Percentiles rank a stretch among this genome's conserved stretches.
Evolutionary conservation across 2,113 vertebrate species (phyloP).

Genomic region (Cynocephalus volans): DNA sequence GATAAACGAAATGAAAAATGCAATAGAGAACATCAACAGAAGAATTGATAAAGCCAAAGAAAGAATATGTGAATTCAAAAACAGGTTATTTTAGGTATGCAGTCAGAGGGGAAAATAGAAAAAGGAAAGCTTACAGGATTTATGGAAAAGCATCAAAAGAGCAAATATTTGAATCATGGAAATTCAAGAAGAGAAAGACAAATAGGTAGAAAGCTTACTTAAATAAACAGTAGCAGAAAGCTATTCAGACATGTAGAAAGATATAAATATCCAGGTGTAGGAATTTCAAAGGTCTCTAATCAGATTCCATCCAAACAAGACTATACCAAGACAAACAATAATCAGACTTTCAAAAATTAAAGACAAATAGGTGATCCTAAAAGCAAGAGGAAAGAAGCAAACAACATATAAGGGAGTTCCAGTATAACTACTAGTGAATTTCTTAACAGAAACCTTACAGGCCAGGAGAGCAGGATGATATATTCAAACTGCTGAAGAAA

Average conservation of each 20-base stretch:
- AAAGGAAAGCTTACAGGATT: neutral
- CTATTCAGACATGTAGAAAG: neutral
- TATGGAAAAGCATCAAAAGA: neutral
- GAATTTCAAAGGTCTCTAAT: neutral
- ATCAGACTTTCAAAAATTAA: neutral
- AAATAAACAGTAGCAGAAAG: neutral
- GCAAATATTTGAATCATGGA: neutral
- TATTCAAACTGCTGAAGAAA: neutral
- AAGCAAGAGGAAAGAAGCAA: neutral
- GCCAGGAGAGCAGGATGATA: neutral
- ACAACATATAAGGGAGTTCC: neutral
- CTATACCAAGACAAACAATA: neutral
- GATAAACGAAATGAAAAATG: neutral
- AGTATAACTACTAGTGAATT: neutral
- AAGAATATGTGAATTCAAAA: neutral
- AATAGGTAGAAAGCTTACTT: neutral
- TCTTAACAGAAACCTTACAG: neutral
- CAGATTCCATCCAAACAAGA: neutral
- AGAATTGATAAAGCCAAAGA: neutral
- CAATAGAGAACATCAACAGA: neutral
- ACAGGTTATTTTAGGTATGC: neutral
- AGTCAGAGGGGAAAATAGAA: neutral
- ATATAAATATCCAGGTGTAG: neutral
- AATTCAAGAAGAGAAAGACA: neutral
- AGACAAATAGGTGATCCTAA: neutral